phyloP scores from a whole-genome alignment of 2,888 invertebrate genomes.

The Drosophila borealis region DNA sequence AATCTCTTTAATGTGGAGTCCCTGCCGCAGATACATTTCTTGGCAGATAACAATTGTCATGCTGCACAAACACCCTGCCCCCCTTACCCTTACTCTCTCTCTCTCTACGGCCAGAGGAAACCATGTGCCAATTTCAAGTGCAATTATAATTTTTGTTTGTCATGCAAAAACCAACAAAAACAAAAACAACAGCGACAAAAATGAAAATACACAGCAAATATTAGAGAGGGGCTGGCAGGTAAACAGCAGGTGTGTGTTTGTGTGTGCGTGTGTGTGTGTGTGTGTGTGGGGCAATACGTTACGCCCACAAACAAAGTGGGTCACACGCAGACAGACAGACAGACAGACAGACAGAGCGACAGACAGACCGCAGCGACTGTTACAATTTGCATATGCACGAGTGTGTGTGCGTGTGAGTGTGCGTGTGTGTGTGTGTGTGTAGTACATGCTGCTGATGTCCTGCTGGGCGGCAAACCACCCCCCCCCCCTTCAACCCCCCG shows the following conservation, averaged over 20 bases:
- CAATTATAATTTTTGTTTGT: slow-evolving; percentile 79
- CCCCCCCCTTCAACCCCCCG: no score
- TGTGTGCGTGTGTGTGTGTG: neutral
- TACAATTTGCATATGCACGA: slow-evolving; percentile 76
- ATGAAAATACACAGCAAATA: slow-evolving; percentile 54
- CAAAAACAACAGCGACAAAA: slow-evolving; percentile 58
- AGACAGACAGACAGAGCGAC: slow-evolving; percentile 11
- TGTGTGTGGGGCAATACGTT: slow-evolving; percentile 31
- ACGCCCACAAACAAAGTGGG: slow-evolving; percentile 75
- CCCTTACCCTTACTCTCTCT: neutral
- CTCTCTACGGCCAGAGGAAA: neutral
- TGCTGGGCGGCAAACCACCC: slow-evolving; percentile 13
- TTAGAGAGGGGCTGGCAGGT: slow-evolving; percentile 1
- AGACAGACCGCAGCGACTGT: slow-evolving; percentile 28
- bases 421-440: slow-evolving; percentile 27
- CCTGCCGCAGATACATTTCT: slow-evolving; percentile 10
- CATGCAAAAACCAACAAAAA: slow-evolving; percentile 63
- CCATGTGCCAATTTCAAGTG: slow-evolving; percentile 73
- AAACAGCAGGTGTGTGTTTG: neutral
- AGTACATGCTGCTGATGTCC: slow-evolving; percentile 34
- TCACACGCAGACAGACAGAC: slow-evolving; percentile 43
- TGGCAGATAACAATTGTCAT: slow-evolving; percentile 59
- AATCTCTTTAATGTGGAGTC: slow-evolving; percentile 37
- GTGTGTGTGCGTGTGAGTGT: slow-evolving; percentile 20
- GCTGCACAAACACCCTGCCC: slow-evolving; percentile 1